Percentiles rank a stretch among this genome's conserved stretches.
phyloP scores from a whole-genome alignment of 2,797 vertebrate genomes.

The Ctenopoma kingsleyae region DNA sequence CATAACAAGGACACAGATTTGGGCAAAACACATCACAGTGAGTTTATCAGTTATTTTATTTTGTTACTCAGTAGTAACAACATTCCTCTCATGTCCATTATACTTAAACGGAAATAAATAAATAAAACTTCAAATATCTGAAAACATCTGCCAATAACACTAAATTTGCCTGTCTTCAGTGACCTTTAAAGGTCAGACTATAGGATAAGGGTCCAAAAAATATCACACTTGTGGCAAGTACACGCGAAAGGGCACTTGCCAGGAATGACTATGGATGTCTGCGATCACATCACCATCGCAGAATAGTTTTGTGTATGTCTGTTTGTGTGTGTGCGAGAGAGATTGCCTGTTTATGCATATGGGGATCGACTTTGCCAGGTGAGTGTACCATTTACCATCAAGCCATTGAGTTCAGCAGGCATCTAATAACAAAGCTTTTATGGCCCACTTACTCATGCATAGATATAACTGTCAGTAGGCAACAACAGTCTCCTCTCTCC shows the following conservation, averaged over 20 bases:
- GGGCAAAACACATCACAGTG: no score
- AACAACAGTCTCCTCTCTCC: constrained; percentile 59
- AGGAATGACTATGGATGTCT: constrained; percentile 39
- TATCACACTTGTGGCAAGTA: constrained; percentile 1
- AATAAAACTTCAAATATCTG: no score
- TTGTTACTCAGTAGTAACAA: no score
- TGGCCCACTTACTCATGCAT: constrained; percentile 83
- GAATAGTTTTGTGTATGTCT: constrained; percentile 27
- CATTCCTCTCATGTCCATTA: no score
- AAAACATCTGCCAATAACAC: no score
- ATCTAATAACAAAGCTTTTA: constrained; percentile 84
- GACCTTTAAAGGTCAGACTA: constrained; percentile 16
- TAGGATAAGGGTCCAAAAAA: constrained; percentile 5
- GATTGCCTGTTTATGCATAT: constrained; percentile 77
- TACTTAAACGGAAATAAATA: no score
- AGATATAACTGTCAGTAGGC: constrained; percentile 74
- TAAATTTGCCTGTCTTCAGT: neutral
- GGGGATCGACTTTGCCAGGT: constrained; percentile 69
- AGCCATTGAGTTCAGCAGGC: constrained; percentile 81
- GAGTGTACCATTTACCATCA: constrained; percentile 81
- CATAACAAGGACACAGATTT: no score
- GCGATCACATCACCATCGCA: constrained; percentile 34
- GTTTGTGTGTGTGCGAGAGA: constrained; percentile 18
- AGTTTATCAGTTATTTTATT: no score
- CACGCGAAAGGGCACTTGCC: constrained; percentile 9